Evolutionary conservation across 2,888 invertebrate genomes (phyloP), one percentile per base, ranked within the genome.

Genomic region (Phragmatobia fuliginosa): DNA sequence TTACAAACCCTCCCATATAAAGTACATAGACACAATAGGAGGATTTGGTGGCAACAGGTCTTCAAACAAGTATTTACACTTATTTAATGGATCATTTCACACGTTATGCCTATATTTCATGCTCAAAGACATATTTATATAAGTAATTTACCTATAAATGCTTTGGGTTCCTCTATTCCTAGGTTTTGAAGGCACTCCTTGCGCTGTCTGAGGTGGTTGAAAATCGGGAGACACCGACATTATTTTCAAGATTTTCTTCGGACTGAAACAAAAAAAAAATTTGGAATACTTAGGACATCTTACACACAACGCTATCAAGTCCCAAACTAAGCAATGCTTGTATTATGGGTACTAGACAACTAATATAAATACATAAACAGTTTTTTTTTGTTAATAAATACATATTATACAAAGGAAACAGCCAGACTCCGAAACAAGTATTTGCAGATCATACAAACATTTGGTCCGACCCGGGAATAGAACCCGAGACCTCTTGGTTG

Each of bases 81-180:
- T 56, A 25, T n/a, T 7, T 56, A 28, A 25, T 56, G 10, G 52
- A 56, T 11, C 52, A 56, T 8, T 56, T 56, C 11, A 56, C 52
- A 10, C 25, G 52, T 10, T 56, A 56, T 25, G 52, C 25, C 8
- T 56, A 56, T 25, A n/a, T 52, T 2, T 6, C n/a, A 52, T 18
- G n/a, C 8, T 52, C 14, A 25, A 52, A 25, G 52, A n/a, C n/a
- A 33, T 33, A 33, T 6, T 33, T 33, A 33, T 33, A 6, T 6
- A 4, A 25, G 6, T 16, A 5, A 36, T 18, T 65, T 73, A 93
- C 94, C 94, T 90, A 86, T 95, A 97, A 69, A 96, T 88, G 1
- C 97, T 97, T 91, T 98, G 97, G 0, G 96, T 96, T 59, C 92
- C 96, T 63, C 94, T 92, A 71, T 91, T 96, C 73, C 83, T 87